phyloP scores from a whole-genome alignment of 2,797 vertebrate genomes.

The Triplophysa bombifrons region DNA sequence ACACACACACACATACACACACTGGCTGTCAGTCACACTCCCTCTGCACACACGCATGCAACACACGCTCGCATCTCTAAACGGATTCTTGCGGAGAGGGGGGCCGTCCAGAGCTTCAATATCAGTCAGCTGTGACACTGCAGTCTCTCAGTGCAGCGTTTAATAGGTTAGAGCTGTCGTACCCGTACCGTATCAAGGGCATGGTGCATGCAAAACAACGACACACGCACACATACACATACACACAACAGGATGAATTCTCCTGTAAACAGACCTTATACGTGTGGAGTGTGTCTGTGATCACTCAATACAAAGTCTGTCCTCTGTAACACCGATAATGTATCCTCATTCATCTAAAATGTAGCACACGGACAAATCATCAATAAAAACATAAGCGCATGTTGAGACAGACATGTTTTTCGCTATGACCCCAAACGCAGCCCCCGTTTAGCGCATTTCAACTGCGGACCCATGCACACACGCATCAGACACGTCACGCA shows the following conservation, averaged over 20 bases:
- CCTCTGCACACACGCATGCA: conserved; percentile 12
- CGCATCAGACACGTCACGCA: not conserved
- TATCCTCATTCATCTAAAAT: not conserved
- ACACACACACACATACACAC: conserved; percentile 6
- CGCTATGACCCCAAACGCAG: not conserved
- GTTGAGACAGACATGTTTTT: not conserved
- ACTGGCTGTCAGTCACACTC: conserved; percentile 54
- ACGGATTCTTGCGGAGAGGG: conserved; percentile 55
- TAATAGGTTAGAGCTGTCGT: conserved; percentile 62
- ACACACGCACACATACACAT: conserved; percentile 37
- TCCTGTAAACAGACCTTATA: not conserved
- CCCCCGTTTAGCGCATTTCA: conserved; percentile 3
- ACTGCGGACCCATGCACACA: not conserved
- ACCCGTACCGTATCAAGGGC: conserved; percentile 57
- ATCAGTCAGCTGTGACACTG: conserved; percentile 79
- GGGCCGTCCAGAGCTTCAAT: conserved; percentile 71
- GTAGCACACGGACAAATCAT: conserved; percentile 7
- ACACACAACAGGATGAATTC: conserved; percentile 36
- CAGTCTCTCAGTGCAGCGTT: conserved; percentile 75
- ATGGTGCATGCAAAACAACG: conserved; percentile 38
- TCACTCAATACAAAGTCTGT: not conserved
- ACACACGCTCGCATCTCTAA: conserved; percentile 57
- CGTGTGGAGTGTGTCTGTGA: too few relatives aligned
- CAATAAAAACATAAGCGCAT: conserved; percentile 37
- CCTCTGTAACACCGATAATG: conserved; percentile 1